A percentile compares a stretch with the other conserved stretches of the same genome.
These are phyloP conservation scores for Pollenia griseotomentosa DNA, from an alignment of 2,888 invertebrate genomes.

Conservation along the genomic window DNA sequence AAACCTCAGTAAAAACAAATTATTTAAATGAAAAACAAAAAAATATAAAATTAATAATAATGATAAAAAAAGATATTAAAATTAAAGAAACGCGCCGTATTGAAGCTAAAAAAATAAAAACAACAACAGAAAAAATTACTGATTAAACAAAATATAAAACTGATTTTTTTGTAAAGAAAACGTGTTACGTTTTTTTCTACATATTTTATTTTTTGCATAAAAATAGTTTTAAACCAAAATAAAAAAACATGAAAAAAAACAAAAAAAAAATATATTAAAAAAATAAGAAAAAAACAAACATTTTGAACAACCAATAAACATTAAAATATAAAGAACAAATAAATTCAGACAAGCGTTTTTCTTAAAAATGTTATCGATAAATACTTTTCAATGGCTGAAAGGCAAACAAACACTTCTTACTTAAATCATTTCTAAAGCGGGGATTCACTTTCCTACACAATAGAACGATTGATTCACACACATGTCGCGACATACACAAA, in stretches of 20 bases:
- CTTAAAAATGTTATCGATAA: not conserved
- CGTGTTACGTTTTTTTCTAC: conserved; percentile 79
- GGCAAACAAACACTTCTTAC: too few relatives aligned
- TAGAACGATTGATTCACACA: not conserved
- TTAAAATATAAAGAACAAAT: conserved; percentile 74
- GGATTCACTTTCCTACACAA: too few relatives aligned
- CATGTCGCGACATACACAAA: not conserved
- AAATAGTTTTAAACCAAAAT: conserved; percentile 72
- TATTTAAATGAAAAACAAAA: conserved; percentile 63
- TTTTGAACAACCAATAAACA: conserved; percentile 74
- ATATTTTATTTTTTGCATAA: conserved; percentile 76
- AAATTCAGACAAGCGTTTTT: conserved; percentile 68
- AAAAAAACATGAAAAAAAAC: conserved; percentile 57
- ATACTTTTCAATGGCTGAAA: too few relatives aligned
- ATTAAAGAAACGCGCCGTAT: conserved; percentile 75
- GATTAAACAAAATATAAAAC: conserved; percentile 77
- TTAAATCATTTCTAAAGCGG: too few relatives aligned
- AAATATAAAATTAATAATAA: conserved; percentile 78
- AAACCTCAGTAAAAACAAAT: conserved; percentile 69
- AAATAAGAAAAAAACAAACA: conserved; percentile 59
- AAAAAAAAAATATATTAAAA: conserved; percentile 58
- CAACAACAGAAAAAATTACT: conserved; percentile 73
- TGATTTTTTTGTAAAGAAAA: conserved; percentile 83
- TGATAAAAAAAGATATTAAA: conserved; percentile 60
- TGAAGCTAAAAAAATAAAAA: conserved; percentile 74